Percentiles rank a stretch among this genome's conserved stretches.
These are phyloP conservation scores for Pogonocichla stellata DNA, from an alignment of 2,113 vertebrate genomes.

Conservation along the genomic window DNA sequence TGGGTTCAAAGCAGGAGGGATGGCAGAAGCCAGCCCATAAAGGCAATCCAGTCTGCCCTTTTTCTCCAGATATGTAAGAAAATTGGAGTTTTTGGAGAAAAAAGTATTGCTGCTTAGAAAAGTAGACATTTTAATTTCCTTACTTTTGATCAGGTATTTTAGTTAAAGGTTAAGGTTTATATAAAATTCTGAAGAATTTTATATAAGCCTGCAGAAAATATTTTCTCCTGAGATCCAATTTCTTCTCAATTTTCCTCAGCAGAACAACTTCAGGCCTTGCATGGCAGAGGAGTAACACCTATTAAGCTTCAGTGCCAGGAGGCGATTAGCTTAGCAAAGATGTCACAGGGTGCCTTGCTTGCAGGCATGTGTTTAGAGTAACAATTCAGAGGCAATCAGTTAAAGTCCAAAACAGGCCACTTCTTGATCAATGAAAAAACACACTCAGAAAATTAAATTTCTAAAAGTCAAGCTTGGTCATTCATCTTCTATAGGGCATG, in stretches of 20 bases:
- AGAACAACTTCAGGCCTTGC: neutral
- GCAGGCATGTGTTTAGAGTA: neutral
- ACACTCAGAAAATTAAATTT: slow-evolving; percentile 25
- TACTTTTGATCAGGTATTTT: neutral
- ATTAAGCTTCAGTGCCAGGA: neutral
- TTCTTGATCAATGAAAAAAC: slow-evolving; percentile 1
- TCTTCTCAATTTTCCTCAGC: neutral
- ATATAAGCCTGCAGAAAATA: neutral
- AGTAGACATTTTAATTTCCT: neutral
- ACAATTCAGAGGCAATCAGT: neutral
- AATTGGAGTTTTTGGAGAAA: rapidly evolving
- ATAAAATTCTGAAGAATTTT: neutral
- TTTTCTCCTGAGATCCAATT: neutral
- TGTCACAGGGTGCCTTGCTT: neutral
- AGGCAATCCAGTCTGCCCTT: neutral
- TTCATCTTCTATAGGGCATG: neutral
- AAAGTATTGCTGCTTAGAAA: neutral
- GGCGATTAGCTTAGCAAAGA: neutral
- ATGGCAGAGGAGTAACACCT: neutral
- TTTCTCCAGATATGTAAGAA: neutral
- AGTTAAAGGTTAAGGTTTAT: neutral
- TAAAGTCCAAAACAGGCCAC: neutral
- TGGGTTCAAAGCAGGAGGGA: neutral
- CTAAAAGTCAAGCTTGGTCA: neutral
- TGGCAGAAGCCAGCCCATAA: neutral